Conservation (phyloP, 2,113 vertebrate genomes). For the Rhynchopsitta pachyrhyncha region DNA sequence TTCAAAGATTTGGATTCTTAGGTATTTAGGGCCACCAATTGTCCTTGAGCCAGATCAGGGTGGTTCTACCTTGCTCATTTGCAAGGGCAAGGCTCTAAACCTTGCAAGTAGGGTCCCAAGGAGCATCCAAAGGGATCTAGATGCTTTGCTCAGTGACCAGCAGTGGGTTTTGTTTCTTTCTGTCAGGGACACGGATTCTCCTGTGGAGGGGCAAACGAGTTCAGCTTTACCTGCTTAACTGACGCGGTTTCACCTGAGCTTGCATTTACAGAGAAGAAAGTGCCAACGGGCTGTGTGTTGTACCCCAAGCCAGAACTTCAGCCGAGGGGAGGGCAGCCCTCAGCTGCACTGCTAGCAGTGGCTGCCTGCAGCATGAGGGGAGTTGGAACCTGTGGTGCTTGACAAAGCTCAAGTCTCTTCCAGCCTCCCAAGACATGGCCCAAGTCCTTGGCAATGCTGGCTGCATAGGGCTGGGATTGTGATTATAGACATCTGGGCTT, state of each 20-base stretch:
- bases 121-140: neutral
- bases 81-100: neutral
- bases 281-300: neutral
- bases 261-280: neutral
- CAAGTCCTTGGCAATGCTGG: neutral
- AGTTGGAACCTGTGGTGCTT: neutral
- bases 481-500: neutral
- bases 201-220: neutral
- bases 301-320: neutral
- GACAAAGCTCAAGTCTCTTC: neutral
- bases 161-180: neutral
- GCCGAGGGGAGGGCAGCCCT: neutral
- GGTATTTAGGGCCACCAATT: neutral
- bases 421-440: neutral
- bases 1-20: neutral
- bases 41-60: neutral
- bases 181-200: neutral
- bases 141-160: neutral
- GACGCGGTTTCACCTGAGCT: neutral
- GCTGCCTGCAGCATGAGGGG: neutral
- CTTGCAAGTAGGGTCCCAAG: neutral
- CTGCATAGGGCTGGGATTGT: neutral
- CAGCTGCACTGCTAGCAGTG: neutral
- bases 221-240: neutral
- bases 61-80: neutral